Evolutionary conservation across 2,113 vertebrate genomes (phyloP).

Genomic region (Hiodon alosoides): DNA sequence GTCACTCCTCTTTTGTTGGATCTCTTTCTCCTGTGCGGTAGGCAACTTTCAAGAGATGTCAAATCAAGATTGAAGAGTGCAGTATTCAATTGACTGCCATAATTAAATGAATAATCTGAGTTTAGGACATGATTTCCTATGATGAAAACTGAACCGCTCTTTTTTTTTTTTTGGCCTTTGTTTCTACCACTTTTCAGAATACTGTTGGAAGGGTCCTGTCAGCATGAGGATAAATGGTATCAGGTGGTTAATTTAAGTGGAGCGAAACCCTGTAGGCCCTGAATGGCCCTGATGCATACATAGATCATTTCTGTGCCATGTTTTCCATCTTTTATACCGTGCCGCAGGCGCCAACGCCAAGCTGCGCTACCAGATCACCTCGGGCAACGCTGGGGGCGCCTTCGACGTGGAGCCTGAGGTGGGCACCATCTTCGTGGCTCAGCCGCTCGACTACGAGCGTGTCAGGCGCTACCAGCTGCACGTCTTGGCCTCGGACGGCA

Average conservation of each 20-base stretch:
- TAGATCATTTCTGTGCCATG: neutral
- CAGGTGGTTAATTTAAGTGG: conserved; percentile 1
- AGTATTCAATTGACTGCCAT: no score
- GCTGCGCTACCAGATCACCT: conserved; percentile 80
- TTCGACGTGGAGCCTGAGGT: conserved; percentile 79
- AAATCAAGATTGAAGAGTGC: no score
- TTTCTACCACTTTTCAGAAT: neutral
- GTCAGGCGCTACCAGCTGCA: conserved; percentile 75
- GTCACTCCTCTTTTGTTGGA: no score
- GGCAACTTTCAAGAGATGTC: no score
- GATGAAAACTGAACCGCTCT: neutral
- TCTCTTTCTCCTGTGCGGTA: no score
- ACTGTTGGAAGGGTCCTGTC: neutral
- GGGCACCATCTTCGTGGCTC: conserved; percentile 75
- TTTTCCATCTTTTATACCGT: neutral
- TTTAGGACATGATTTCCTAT: neutral
- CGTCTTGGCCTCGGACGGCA: conserved; percentile 79
- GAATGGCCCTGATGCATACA: neutral
- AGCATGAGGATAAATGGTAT: neutral
- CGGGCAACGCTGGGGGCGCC: conserved; percentile 73
- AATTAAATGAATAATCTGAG: no score
- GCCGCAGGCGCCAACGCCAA: conserved; percentile 75
- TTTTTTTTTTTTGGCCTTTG: no score
- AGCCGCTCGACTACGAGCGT: conserved; percentile 78
- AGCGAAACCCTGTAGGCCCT: neutral